Percentiles rank a stretch among this genome's conserved stretches.
These are phyloP conservation scores for Prorops nasuta DNA, from an alignment of 1,140 invertebrate species.

Conservation along the genomic window DNA sequence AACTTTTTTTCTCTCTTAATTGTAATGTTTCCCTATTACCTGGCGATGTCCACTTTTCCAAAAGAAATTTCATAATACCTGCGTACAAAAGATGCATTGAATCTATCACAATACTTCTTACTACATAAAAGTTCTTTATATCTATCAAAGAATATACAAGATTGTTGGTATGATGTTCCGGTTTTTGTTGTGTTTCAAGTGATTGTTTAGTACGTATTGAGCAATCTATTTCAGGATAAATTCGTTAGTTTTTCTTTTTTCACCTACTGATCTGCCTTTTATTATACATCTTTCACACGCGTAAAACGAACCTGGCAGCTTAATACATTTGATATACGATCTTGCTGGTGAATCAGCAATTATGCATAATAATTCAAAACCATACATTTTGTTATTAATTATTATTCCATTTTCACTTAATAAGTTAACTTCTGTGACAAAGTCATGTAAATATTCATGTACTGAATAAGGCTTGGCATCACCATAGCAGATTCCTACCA, in stretches of 20 bases:
- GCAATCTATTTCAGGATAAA: constrained; percentile 17
- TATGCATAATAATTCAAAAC: constrained; percentile 16
- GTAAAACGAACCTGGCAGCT: constrained; percentile 22
- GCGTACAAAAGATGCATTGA: constrained; percentile 23
- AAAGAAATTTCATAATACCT: constrained; percentile 16
- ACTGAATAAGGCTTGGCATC: constrained; percentile 16
- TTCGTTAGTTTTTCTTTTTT: too few relatives aligned
- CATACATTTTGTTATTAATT: constrained; percentile 6
- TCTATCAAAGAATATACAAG: constrained; percentile 12
- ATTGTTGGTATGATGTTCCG: constrained; percentile 19
- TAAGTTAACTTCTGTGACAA: constrained; percentile 16
- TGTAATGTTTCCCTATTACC: neutral
- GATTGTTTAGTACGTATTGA: constrained; percentile 18
- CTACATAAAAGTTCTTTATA: constrained; percentile 14
- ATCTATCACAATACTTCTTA: constrained; percentile 15
- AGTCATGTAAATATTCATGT: constrained; percentile 18
- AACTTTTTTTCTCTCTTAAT: constrained; percentile 3
- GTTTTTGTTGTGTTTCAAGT: constrained; percentile 13
- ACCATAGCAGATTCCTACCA: constrained; percentile 18
- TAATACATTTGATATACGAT: constrained; percentile 22
- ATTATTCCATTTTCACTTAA: constrained; percentile 15
- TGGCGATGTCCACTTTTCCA: constrained; percentile 17
- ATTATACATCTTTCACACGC: constrained; percentile 25
- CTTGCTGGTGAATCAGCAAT: constrained; percentile 21
- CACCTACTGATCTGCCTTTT: constrained; percentile 16